A percentile compares a stretch with the other conserved stretches of the same genome.
phyloP scores from a whole-genome alignment of 2,113 vertebrate genomes.

The Cyanoliseus patagonus region DNA sequence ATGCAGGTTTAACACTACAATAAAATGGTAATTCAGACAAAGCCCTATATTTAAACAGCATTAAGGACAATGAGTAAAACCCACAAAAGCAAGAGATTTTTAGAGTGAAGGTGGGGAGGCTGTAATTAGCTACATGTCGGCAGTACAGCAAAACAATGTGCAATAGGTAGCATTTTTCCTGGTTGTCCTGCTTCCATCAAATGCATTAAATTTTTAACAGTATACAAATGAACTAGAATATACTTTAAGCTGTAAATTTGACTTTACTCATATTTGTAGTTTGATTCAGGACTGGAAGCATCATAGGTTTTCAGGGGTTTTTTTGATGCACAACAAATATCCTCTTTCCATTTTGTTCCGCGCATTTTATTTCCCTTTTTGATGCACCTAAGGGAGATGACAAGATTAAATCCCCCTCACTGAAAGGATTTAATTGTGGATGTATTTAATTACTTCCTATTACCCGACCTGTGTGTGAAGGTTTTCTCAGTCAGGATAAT shows the following conservation, averaged over 20 bases:
- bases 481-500: slow-evolving; percentile 1
- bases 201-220: not conserved
- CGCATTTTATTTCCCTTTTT: slow-evolving; percentile 2
- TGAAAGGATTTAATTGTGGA: not conserved
- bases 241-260: not conserved
- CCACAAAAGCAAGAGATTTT: slow-evolving; percentile 21
- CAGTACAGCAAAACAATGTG: not conserved
- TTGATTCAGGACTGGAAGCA: not conserved
- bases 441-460: slow-evolving; percentile 42
- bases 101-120: not conserved
- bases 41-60: not conserved
- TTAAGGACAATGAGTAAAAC: slow-evolving; percentile 17
- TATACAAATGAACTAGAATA: not conserved
- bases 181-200: not conserved
- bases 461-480: slow-evolving; percentile 1
- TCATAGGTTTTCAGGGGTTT: not conserved
- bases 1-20: slow-evolving; percentile 17
- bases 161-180: not conserved
- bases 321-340: not conserved
- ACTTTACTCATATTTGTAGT: not conserved
- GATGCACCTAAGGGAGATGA: not conserved
- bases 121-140: slow-evolving; percentile 11
- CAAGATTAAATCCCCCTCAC: slow-evolving; percentile 9
- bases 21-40: slow-evolving; percentile 38
- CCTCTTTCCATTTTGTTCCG: not conserved